These are phyloP conservation scores for Neoarius graeffei DNA, from an alignment of 2,113 vertebrate genomes.

Conservation along the genomic window DNA sequence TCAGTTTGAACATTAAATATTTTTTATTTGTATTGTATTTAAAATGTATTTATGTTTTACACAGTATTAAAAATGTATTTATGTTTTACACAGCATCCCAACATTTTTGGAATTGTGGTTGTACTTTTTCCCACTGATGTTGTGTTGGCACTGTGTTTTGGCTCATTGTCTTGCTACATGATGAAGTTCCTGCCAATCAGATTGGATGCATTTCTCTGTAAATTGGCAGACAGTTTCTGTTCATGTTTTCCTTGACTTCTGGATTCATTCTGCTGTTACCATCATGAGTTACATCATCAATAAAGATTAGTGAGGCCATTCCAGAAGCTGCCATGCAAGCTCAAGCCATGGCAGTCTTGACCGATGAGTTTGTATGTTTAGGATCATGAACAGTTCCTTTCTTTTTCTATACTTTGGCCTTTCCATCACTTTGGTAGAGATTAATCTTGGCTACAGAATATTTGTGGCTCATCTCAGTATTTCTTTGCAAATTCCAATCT, in stretches of 20 bases:
- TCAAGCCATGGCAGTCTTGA: background rate
- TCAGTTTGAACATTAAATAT: too few relatives aligned
- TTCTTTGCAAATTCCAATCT: background rate
- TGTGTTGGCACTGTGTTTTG: background rate
- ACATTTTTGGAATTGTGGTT: too few relatives aligned
- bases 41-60: too few relatives aligned
- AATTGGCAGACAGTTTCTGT: background rate
- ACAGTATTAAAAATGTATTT: too few relatives aligned
- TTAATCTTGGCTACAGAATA: too few relatives aligned
- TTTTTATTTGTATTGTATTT: too few relatives aligned
- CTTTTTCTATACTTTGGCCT: background rate
- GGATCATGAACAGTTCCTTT: background rate
- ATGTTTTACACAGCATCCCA: too few relatives aligned
- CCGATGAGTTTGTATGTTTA: background rate
- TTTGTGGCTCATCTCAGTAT: background rate
- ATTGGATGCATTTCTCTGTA: background rate
- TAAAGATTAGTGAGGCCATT: background rate
- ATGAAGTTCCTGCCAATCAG: background rate
- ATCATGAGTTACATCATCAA: background rate
- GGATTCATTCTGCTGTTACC: background rate
- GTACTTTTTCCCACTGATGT: background rate
- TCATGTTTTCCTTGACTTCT: background rate
- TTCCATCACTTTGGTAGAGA: background rate
- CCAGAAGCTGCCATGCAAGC: background rate
- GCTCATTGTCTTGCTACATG: background rate